phyloP scores from a whole-genome alignment of 2,113 vertebrate species.

The Mormoops blainvillei region DNA sequence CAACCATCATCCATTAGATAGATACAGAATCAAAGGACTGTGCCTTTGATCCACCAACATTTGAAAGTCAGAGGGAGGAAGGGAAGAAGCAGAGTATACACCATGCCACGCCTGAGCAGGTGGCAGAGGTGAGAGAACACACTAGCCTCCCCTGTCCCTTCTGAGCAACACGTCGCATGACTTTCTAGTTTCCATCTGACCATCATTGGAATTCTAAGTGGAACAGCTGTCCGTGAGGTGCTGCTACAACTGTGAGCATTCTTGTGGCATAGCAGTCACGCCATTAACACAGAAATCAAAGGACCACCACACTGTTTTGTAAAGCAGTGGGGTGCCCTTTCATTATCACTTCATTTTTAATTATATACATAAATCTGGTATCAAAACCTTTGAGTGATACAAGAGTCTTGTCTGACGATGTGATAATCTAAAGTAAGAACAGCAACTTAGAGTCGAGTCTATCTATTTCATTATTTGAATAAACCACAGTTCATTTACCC shows the following conservation, averaged over 20 bases:
- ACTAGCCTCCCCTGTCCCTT: not conserved
- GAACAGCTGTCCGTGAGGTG: not conserved
- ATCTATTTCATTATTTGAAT: not conserved
- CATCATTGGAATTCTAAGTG: not conserved
- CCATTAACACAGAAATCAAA: not conserved
- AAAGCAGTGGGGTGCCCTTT: not conserved
- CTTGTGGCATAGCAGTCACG: not conserved
- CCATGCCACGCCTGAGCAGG: not conserved
- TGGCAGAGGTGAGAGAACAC: not conserved
- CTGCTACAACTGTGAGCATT: not conserved
- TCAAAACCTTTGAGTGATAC: not conserved
- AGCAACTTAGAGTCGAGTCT: not conserved
- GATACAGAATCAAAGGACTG: not conserved
- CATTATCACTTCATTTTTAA: conserved; percentile 13
- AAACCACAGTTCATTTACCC: not conserved
- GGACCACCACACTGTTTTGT: not conserved
- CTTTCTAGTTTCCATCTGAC: not conserved
- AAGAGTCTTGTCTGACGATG: not conserved
- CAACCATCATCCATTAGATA: not conserved
- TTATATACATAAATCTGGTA: not conserved
- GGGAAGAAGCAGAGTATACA: not conserved
- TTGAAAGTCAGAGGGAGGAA: not conserved
- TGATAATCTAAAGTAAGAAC: not conserved
- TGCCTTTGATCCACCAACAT: not conserved
- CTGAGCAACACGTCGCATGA: rapidly evolving